Conservation (phyloP, 1,140 invertebrate genomes). For the Gryon sp. region DNA sequence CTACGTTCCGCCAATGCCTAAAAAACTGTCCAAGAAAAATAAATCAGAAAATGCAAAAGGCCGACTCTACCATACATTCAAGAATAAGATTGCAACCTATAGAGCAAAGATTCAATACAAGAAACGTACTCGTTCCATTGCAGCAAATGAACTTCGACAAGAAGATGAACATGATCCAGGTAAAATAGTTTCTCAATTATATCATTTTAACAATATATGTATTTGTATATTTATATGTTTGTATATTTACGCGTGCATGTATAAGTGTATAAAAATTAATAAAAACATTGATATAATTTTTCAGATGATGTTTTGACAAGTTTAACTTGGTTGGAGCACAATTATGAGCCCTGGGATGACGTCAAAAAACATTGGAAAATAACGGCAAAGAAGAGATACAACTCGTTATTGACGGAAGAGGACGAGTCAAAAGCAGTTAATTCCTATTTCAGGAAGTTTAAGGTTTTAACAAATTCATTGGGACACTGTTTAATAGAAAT, state of each 20-base stretch:
- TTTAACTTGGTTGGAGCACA: constrained; percentile 30
- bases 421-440: neutral
- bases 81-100: constrained; percentile 1
- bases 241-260: neutral
- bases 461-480: constrained; percentile 29
- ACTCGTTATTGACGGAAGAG: constrained; percentile 3
- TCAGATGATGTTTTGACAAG: constrained; percentile 10
- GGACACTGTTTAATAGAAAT: constrained; percentile 55
- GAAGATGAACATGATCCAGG: too few species aligned
- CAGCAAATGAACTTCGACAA: too few species aligned
- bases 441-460: constrained; percentile 39
- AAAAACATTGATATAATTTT: constrained; percentile 1
- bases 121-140: neutral
- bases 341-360: constrained; percentile 29
- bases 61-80: neutral
- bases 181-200: too few species aligned
- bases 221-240: neutral
- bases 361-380: constrained; percentile 25
- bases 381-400: constrained; percentile 24
- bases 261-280: neutral
- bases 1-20: neutral
- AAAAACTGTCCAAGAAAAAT: neutral
- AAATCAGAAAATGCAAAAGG: constrained; percentile 6
- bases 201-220: neutral
- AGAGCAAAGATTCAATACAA: constrained; percentile 4